These are phyloP conservation scores for Alectura lathami DNA, from an alignment of 2,113 vertebrate species.

Conservation along the genomic window DNA sequence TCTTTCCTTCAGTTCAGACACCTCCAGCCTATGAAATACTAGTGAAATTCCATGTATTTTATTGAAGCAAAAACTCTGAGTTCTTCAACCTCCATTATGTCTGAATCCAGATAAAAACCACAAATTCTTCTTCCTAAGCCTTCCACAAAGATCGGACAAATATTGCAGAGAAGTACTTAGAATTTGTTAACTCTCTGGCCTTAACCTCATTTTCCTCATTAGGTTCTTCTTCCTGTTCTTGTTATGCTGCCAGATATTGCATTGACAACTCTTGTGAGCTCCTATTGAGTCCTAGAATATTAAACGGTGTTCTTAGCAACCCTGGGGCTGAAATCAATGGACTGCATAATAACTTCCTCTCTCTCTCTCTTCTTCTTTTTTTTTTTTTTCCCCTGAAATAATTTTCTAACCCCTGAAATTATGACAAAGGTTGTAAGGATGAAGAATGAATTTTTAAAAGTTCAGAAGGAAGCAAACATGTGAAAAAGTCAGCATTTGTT, in stretches of 20 bases:
- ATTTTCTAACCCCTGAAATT: neutral
- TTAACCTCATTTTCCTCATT: constrained; percentile 13
- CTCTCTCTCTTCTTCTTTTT: neutral
- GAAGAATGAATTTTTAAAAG: neutral
- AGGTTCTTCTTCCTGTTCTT: neutral
- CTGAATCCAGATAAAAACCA: neutral
- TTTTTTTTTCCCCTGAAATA: neutral
- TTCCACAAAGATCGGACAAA: neutral
- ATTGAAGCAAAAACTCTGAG: neutral
- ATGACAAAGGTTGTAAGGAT: neutral
- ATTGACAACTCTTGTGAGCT: neutral
- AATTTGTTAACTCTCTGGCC: neutral
- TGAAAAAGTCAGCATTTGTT: neutral
- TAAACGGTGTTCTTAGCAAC: neutral
- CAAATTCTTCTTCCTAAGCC: neutral
- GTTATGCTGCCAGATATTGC: neutral
- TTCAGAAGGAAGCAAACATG: neutral
- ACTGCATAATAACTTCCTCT: neutral
- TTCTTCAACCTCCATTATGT: neutral
- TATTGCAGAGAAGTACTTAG: neutral
- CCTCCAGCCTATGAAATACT: neutral
- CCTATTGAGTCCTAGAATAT: neutral
- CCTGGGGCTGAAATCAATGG: constrained; percentile 13
- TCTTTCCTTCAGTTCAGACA: neutral
- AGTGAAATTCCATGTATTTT: neutral